Conservation (phyloP, 1,140 invertebrate genomes). For the Diploscapter pachys region DNA sequence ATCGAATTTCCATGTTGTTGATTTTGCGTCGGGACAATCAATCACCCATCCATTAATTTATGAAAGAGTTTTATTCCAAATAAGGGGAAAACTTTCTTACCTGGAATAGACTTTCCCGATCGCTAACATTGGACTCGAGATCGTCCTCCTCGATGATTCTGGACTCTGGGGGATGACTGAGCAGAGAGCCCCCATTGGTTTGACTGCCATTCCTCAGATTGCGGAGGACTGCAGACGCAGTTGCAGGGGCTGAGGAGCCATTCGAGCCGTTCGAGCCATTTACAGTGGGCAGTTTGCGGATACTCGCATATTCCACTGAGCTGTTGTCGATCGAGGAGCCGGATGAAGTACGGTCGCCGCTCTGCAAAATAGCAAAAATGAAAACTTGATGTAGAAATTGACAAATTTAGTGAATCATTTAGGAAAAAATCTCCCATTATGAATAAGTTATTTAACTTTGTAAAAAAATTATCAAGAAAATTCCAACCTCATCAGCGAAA, state of each 20-base stretch:
- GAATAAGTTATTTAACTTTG: neutral
- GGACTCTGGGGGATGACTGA: constrained; percentile 8
- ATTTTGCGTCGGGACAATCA: neutral
- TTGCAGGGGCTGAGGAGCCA: neutral
- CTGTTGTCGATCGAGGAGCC: constrained; percentile 14
- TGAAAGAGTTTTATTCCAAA: neutral
- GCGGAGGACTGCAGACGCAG: neutral
- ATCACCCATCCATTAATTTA: neutral
- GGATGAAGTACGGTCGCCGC: constrained; percentile 9
- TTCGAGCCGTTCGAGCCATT: neutral
- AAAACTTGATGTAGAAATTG: neutral
- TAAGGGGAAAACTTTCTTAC: constrained; percentile 2
- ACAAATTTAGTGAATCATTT: neutral
- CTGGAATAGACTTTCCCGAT: constrained; percentile 35
- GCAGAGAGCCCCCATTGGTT: neutral
- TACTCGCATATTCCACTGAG: constrained; percentile 22
- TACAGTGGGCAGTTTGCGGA: constrained; percentile 2
- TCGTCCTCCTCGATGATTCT: constrained; percentile 37
- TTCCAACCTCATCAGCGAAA: constrained; percentile 37
- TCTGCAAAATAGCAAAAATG: neutral
- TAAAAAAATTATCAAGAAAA: neutral
- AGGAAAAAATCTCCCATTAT: neutral
- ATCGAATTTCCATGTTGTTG: neutral
- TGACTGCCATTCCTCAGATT: neutral
- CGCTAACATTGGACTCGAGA: constrained; percentile 34